Evolutionary conservation across 2,888 invertebrate species (phyloP).

Genomic region (Aromia moschata): DNA sequence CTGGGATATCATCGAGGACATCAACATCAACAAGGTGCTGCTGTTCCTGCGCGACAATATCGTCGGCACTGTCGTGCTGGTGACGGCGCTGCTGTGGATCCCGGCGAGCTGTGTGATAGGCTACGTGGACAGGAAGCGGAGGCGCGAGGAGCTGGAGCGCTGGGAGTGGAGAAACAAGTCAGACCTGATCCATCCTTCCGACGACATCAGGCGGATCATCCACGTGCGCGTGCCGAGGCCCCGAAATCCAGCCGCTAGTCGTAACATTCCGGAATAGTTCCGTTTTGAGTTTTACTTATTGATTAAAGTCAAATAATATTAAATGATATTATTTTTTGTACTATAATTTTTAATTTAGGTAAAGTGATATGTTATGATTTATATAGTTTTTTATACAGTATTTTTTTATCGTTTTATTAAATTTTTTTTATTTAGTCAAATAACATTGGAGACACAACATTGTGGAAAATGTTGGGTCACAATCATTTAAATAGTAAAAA

Average conservation of each 20-base stretch:
- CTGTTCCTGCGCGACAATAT: conserved; percentile 91
- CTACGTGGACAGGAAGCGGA: conserved; percentile 82
- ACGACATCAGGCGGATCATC: conserved; percentile 73
- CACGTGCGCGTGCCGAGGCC: conserved; percentile 65
- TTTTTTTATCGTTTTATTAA: no score
- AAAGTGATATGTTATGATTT: no score
- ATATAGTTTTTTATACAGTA: no score
- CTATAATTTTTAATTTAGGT: no score
- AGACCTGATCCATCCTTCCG: conserved; percentile 79
- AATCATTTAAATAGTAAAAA: no score
- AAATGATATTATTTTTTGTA: no score
- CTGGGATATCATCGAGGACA: conserved; percentile 97
- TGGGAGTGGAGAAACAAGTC: conserved; percentile 76
- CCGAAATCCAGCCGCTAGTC: conserved; percentile 23
- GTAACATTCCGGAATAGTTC: conserved; percentile 37
- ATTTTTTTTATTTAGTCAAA: no score
- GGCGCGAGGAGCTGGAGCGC: conserved; percentile 76
- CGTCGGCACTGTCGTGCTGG: conserved; percentile 90
- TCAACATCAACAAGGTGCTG: conserved; percentile 91
- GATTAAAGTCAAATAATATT: no score
- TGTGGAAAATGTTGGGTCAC: no score
- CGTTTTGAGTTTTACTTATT: conserved; percentile 2
- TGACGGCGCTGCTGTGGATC: conserved; percentile 94
- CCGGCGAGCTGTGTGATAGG: conserved; percentile 90
- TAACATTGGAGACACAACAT: no score